Conservation (phyloP, 2,113 vertebrate genomes). For the Ardeotis arabs region DNA sequence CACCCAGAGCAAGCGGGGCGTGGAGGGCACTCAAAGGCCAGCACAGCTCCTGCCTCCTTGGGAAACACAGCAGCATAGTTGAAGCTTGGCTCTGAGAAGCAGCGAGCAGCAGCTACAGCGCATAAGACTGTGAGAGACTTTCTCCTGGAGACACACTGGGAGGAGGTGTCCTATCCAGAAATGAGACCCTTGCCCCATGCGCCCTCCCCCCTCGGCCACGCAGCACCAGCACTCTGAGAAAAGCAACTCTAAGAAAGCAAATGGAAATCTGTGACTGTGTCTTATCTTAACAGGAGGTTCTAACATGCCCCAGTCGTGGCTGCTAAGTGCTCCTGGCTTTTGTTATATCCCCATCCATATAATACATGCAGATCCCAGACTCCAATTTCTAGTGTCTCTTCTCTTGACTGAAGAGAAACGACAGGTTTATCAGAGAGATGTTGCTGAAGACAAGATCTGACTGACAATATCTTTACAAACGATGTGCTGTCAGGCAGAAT, state of each 20-base stretch:
- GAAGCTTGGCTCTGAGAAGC: neutral
- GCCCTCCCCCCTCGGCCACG: neutral
- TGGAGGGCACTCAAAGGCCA: neutral
- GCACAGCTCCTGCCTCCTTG: neutral
- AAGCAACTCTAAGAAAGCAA: neutral
- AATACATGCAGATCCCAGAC: neutral
- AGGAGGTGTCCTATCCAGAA: neutral
- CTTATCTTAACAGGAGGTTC: neutral
- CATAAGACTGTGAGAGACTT: neutral
- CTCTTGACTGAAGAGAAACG: neutral
- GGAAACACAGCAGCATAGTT: neutral
- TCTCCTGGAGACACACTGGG: neutral
- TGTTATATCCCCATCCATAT: neutral
- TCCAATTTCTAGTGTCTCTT: neutral
- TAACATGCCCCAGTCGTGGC: fast-evolving
- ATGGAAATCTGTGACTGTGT: neutral
- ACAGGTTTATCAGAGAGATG: neutral
- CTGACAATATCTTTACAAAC: neutral
- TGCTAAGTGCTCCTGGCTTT: neutral
- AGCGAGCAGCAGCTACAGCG: fast-evolving
- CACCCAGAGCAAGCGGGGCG: neutral
- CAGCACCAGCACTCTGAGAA: too few relatives aligned
- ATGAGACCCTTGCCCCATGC: fast-evolving
- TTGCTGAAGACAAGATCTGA: neutral
- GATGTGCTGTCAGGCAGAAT: conserved; percentile 3